phyloP scores from a whole-genome alignment of 2,797 vertebrate species.

The Gallinago solitaria region DNA sequence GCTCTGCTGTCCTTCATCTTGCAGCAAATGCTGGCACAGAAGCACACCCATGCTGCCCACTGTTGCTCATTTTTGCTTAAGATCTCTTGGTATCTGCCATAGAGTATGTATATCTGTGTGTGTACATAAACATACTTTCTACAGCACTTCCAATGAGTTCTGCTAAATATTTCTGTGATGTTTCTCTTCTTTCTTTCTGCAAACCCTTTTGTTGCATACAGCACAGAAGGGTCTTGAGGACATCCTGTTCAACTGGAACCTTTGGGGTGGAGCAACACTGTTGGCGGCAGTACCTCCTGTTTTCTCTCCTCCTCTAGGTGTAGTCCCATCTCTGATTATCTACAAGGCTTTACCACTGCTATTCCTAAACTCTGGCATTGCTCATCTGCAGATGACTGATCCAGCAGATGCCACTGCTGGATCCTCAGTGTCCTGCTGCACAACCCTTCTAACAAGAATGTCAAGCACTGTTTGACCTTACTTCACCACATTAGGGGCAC shows the following conservation, averaged over 20 bases:
- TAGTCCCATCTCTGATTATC: constrained; percentile 39
- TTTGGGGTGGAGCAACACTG: neutral
- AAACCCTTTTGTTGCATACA: neutral
- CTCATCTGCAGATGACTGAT: constrained; percentile 28
- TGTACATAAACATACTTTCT: neutral
- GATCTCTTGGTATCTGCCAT: neutral
- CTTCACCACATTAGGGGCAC: neutral
- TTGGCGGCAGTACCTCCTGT: neutral
- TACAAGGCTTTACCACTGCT: constrained; percentile 33
- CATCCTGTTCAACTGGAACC: constrained; percentile 51
- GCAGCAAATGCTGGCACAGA: neutral
- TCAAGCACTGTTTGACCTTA: neutral
- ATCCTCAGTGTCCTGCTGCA: neutral
- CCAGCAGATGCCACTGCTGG: neutral
- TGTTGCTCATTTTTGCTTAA: neutral
- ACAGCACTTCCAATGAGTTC: neutral
- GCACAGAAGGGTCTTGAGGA: neutral
- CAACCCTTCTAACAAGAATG: constrained; percentile 13
- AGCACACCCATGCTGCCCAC: neutral
- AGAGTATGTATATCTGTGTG: neutral
- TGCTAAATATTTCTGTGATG: neutral
- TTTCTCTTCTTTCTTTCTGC: neutral
- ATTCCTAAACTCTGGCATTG: constrained; percentile 29
- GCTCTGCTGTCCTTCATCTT: neutral
- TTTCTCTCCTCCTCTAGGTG: constrained; percentile 52